Percentiles rank a stretch among this genome's conserved stretches.
These are phyloP conservation scores for Leptosomus discolor DNA, from an alignment of 2,113 vertebrate genomes.

Conservation along the genomic window DNA sequence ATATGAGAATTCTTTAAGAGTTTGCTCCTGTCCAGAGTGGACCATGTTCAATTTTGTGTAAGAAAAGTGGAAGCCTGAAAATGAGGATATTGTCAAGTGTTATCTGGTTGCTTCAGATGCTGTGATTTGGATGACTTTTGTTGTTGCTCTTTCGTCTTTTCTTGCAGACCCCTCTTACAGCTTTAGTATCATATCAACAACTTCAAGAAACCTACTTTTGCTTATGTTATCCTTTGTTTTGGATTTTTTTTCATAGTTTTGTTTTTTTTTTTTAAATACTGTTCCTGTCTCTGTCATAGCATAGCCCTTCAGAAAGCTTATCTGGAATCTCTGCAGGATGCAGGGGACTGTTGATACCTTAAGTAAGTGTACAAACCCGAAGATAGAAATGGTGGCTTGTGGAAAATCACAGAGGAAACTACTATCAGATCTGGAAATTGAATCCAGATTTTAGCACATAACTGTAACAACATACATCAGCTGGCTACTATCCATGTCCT, in stretches of 20 bases:
- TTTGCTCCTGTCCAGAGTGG: neutral
- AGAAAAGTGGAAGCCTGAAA: neutral
- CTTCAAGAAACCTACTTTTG: neutral
- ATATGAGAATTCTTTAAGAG: neutral
- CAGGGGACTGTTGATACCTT: neutral
- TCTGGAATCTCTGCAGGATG: neutral
- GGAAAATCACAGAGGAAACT: neutral
- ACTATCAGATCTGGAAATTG: constrained; percentile 15
- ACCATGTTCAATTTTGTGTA: neutral
- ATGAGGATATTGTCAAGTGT: neutral
- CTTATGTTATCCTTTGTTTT: neutral
- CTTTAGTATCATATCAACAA: neutral
- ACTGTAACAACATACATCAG: neutral
- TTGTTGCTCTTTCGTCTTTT: neutral
- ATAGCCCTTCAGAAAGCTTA: neutral
- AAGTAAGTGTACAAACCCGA: neutral
- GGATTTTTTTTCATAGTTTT: neutral
- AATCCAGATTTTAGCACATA: neutral
- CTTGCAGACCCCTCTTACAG: neutral
- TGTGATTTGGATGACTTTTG: rapidly evolving
- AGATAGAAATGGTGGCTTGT: neutral
- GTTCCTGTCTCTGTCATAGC: neutral
- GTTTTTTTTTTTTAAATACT: neutral
- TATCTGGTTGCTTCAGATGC: neutral
- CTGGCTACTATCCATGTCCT: neutral